These are phyloP conservation scores for Hippocampus barbouri DNA, from an alignment of 2,113 vertebrate genomes.

Conservation along the genomic window DNA sequence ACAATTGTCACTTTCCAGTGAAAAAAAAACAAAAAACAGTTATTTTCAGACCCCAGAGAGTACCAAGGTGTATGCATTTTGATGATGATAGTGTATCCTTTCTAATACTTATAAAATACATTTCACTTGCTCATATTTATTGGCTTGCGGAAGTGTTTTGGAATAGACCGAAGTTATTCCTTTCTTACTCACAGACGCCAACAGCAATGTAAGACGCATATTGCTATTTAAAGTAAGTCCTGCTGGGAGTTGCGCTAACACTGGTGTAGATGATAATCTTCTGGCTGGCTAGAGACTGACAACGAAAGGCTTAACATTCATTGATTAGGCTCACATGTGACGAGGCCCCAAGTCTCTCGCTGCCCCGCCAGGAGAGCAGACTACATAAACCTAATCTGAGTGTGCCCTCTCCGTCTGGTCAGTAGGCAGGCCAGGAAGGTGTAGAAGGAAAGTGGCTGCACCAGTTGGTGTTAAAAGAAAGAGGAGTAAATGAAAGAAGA, in stretches of 20 bases:
- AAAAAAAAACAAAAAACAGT: not conserved
- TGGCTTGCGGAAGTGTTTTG: slow-evolving; percentile 5
- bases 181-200: slow-evolving; percentile 13
- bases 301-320: slow-evolving; percentile 54
- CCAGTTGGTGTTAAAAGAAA: slow-evolving; percentile 37
- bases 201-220: slow-evolving; percentile 44
- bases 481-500: slow-evolving; percentile 55
- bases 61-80: not conserved
- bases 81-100: slow-evolving; percentile 5
- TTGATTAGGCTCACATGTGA: slow-evolving; percentile 64
- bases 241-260: slow-evolving; percentile 45
- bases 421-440: slow-evolving; percentile 6
- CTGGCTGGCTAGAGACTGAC: slow-evolving; percentile 40
- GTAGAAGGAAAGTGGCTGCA: slow-evolving; percentile 18
- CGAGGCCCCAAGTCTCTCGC: slow-evolving; percentile 37
- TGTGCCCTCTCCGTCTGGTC: slow-evolving; percentile 13
- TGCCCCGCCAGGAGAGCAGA: slow-evolving; percentile 21
- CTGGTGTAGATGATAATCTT: slow-evolving; percentile 61
- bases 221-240: slow-evolving; percentile 63
- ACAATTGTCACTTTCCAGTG: not conserved
- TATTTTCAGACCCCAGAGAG: not conserved
- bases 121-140: slow-evolving; percentile 12
- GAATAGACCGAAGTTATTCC: slow-evolving; percentile 24
- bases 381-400: slow-evolving; percentile 27
- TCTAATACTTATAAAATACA: slow-evolving; percentile 26